Evolutionary conservation across 2,888 invertebrate species (phyloP).

Genomic region (Perdita meconis): DNA sequence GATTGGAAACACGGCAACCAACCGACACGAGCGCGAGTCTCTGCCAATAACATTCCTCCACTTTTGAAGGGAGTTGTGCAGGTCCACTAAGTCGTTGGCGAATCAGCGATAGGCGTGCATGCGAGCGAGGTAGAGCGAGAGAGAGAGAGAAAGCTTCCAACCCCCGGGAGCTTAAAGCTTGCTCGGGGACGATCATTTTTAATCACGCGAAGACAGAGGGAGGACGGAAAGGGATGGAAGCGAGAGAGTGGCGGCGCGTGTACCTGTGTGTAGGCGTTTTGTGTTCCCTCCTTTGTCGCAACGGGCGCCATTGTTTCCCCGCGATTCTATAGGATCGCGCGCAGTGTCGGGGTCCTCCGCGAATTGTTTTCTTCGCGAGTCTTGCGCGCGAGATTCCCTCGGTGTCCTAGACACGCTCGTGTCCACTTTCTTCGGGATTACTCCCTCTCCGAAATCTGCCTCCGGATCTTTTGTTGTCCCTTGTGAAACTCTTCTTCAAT

Average conservation of each 20-base stretch:
- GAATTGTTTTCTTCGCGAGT: slow-evolving; percentile 70
- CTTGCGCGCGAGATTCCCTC: slow-evolving; percentile 44
- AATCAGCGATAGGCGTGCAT: slow-evolving; percentile 31
- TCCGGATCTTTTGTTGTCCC: neutral
- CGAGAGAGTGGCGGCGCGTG: slow-evolving; percentile 61
- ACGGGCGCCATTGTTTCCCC: slow-evolving; percentile 63
- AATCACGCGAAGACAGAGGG: slow-evolving; percentile 71
- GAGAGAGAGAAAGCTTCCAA: slow-evolving; percentile 63
- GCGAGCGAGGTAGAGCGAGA: slow-evolving; percentile 20
- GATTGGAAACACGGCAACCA: too few species aligned
- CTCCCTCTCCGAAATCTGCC: neutral
- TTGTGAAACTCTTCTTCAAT: neutral
- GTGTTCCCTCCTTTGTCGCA: slow-evolving; percentile 73
- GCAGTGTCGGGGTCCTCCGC: slow-evolving; percentile 65
- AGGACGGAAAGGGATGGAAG: slow-evolving; percentile 43
- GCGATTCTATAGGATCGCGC: slow-evolving; percentile 70
- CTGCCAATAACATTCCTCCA: too few species aligned
- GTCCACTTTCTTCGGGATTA: slow-evolving; percentile 51
- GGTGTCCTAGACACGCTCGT: slow-evolving; percentile 53
- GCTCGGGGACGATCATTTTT: slow-evolving; percentile 76
- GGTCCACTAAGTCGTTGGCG: slow-evolving; percentile 21
- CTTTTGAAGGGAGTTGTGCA: too few species aligned
- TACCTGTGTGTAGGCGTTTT: slow-evolving; percentile 73
- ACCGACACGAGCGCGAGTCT: too few species aligned
- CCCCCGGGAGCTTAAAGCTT: slow-evolving; percentile 62